Evolutionary conservation across 2,888 invertebrate genomes (phyloP).

Genomic region (Drosophila antonietae): DNA sequence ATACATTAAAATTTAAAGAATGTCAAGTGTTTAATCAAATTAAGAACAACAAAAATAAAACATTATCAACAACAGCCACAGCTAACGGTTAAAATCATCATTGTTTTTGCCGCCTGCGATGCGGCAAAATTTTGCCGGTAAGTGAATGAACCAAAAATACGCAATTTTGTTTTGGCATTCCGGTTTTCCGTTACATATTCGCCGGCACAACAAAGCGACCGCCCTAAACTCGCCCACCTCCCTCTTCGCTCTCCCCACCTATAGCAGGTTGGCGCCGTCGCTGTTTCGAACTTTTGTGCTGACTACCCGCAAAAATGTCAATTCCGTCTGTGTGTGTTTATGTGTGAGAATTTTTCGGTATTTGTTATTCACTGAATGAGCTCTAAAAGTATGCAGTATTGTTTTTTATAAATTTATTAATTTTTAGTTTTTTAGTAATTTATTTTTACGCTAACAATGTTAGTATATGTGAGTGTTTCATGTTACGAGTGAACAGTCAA

Average conservation of each 20-base stretch:
- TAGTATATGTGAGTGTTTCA: slow-evolving; percentile 22
- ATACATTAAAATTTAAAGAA: slow-evolving; percentile 25
- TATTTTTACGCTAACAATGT: not conserved
- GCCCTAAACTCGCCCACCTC: slow-evolving; percentile 19
- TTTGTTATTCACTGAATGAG: slow-evolving; percentile 19
- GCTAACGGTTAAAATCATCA: slow-evolving; percentile 9
- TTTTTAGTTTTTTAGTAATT: not conserved
- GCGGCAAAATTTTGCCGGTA: slow-evolving; percentile 58
- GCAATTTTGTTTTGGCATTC: slow-evolving; percentile 51
- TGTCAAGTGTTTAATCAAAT: slow-evolving; percentile 27
- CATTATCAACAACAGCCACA: not conserved
- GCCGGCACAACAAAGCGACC: slow-evolving; percentile 69
- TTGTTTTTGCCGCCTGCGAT: slow-evolving; percentile 29
- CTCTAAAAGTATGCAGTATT: slow-evolving; percentile 35
- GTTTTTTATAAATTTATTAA: slow-evolving; percentile 7
- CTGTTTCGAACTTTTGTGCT: slow-evolving; percentile 42
- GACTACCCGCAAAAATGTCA: slow-evolving; percentile 38
- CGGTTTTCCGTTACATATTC: slow-evolving; percentile 51
- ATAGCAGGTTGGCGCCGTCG: slow-evolving; percentile 58
- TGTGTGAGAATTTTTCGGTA: slow-evolving; percentile 30
- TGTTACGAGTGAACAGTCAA: slow-evolving; percentile 22
- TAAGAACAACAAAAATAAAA: not conserved
- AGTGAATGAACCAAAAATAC: slow-evolving; percentile 44
- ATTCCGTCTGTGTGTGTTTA: slow-evolving; percentile 10
- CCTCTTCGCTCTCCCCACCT: not conserved